A percentile compares a stretch with the other conserved stretches of the same genome.
These are phyloP conservation scores for Thysanoteuthis rhombus DNA, from an alignment of 2,888 invertebrate genomes.

Conservation along the genomic window DNA sequence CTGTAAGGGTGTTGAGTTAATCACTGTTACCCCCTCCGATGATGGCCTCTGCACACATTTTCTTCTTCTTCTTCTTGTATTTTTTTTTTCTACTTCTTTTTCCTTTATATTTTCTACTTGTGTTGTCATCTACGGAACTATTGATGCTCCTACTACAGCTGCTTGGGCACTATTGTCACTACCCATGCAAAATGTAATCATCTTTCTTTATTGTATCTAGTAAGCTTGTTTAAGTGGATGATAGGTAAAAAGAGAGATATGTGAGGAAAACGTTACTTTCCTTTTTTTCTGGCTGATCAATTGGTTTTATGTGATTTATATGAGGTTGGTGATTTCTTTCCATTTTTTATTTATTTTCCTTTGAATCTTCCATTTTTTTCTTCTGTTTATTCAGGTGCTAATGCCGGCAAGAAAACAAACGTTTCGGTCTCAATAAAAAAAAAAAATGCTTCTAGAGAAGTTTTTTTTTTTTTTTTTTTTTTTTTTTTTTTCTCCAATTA, in stretches of 20 bases:
- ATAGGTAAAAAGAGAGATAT: too few relatives aligned
- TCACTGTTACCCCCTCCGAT: background rate
- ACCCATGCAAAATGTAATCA: background rate
- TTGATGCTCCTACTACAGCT: background rate
- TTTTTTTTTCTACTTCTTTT: background rate
- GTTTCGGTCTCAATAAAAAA: too few relatives aligned
- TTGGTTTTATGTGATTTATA: background rate
- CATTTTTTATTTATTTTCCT: background rate
- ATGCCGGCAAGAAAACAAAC: too few relatives aligned
- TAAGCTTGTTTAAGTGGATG: background rate
- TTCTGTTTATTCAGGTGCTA: too few relatives aligned
- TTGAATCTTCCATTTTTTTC: too few relatives aligned
- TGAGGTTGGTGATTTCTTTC: background rate
- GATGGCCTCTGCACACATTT: background rate
- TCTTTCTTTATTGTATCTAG: too few relatives aligned
- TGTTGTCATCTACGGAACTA: constrained; percentile 12
- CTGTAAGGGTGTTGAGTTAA: constrained; percentile 12
- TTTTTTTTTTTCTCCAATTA: too few relatives aligned
- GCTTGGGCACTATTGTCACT: background rate
- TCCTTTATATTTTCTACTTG: background rate
- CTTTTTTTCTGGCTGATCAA: too few relatives aligned
- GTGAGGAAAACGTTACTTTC: too few relatives aligned
- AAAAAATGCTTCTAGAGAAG: too few relatives aligned
- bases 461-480: too few relatives aligned
- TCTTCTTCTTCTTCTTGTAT: background rate